These are phyloP conservation scores for Leptestheria dahalacensis DNA, from an alignment of 1,140 invertebrate species.

Conservation along the genomic window DNA sequence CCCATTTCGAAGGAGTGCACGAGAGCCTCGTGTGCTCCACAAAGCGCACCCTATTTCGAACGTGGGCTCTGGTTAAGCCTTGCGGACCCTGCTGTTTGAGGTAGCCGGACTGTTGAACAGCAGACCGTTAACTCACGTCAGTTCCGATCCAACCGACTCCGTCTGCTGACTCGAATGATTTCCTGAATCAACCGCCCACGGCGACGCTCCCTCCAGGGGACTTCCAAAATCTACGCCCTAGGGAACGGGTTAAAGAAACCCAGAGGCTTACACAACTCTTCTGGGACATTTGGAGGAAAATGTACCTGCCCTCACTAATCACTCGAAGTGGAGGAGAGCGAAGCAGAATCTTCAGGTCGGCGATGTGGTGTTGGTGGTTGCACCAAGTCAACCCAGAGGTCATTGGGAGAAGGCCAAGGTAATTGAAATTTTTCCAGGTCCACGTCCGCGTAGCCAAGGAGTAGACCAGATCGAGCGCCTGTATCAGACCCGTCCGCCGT, in stretches of 20 bases:
- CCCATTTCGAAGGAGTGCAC: conserved; percentile 31
- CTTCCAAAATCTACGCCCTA: background rate
- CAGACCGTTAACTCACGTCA: background rate
- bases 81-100: conserved; percentile 3
- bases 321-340: conserved; percentile 4
- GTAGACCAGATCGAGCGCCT: too few species aligned
- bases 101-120: conserved; percentile 3
- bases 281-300: background rate
- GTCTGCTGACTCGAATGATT: conserved; percentile 1
- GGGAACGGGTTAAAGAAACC: background rate
- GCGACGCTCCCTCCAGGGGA: background rate
- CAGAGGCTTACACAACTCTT: background rate
- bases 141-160: conserved; percentile 3
- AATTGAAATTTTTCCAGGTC: conserved; percentile 24
- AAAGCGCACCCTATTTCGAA: conserved; percentile 8
- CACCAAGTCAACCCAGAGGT: conserved; percentile 21
- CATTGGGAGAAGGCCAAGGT: conserved; percentile 28
- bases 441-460: too few species aligned
- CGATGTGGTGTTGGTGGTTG: conserved; percentile 23
- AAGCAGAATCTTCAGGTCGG: conserved; percentile 12
- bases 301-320: background rate
- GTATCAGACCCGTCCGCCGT: too few species aligned
- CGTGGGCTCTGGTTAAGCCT: background rate
- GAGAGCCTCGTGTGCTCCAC: conserved; percentile 25
- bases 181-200: conserved; percentile 1